Conservation (phyloP, 1,140 invertebrate genomes). For the Platorchestia sp. region DNA sequence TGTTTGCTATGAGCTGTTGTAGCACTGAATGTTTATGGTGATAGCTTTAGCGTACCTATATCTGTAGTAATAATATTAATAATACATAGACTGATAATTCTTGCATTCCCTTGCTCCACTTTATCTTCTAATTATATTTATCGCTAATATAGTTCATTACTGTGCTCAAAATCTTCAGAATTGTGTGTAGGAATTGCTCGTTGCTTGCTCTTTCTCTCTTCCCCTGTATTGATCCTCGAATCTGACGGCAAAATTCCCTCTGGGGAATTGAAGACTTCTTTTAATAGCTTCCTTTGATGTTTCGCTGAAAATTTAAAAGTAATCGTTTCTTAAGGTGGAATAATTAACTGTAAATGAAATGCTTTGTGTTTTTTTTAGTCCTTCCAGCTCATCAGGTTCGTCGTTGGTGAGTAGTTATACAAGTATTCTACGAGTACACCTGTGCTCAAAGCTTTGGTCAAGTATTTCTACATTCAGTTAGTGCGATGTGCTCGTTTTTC, state of each 20-base stretch:
- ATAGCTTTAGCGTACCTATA: conserved; percentile 41
- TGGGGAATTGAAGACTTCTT: background rate
- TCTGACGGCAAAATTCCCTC: background rate
- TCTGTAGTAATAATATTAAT: background rate
- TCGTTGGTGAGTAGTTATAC: background rate
- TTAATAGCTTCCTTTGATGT: conserved; percentile 35
- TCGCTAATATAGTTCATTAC: conserved; percentile 32
- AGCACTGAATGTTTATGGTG: conserved; percentile 32
- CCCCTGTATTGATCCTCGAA: background rate
- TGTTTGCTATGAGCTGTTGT: conserved; percentile 38
- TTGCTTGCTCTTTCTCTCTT: background rate
- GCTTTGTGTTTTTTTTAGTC: background rate
- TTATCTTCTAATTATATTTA: background rate
- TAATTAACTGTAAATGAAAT: conserved; percentile 44
- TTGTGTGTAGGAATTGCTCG: background rate
- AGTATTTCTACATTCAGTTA: too few relatives aligned
- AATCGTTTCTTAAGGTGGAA: conserved; percentile 30
- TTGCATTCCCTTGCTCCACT: conserved; percentile 53
- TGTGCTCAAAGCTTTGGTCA: too few relatives aligned
- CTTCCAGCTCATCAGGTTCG: background rate
- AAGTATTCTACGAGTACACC: background rate
- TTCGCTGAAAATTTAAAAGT: conserved; percentile 17
- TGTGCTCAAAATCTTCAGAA: conserved; percentile 14
- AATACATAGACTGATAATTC: background rate
- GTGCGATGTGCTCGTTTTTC: too few relatives aligned